phyloP scores from a whole-genome alignment of 2,113 vertebrate species.

The Lamprotornis superbus region DNA sequence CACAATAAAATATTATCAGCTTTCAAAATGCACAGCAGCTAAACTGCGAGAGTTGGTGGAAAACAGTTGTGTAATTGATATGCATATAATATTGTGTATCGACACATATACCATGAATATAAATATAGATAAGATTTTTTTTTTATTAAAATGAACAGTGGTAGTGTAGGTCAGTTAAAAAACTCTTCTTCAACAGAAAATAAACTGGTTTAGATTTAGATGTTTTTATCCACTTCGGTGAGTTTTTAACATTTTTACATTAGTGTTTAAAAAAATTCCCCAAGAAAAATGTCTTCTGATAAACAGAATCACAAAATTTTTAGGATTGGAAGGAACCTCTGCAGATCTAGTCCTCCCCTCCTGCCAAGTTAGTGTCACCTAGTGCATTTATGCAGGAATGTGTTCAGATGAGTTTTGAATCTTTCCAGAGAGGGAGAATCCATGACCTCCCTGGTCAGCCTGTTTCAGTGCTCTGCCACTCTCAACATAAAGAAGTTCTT shows the following conservation, averaged over 20 bases:
- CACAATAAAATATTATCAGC: neutral
- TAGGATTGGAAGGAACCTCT: neutral
- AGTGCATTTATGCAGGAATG: neutral
- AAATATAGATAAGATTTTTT: neutral
- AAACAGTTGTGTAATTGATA: neutral
- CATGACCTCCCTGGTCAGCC: no score
- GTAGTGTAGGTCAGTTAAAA: neutral
- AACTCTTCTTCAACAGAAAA: neutral
- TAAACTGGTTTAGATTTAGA: neutral
- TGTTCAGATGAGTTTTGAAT: no score
- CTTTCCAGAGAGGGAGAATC: neutral
- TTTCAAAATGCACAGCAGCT: neutral
- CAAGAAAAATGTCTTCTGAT: neutral
- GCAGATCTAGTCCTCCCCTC: neutral
- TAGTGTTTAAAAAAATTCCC: neutral
- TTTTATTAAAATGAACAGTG: neutral
- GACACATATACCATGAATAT: neutral
- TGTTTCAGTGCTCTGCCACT: neutral
- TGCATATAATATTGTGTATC: fast-evolving
- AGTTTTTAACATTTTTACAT: neutral
- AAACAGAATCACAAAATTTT: neutral
- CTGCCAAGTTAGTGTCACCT: neutral
- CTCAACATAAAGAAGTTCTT: neutral
- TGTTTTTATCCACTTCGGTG: neutral
- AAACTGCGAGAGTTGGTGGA: neutral